Evolutionary conservation across 2,113 vertebrate genomes (phyloP).

Genomic region (Indicator maculatus): DNA sequence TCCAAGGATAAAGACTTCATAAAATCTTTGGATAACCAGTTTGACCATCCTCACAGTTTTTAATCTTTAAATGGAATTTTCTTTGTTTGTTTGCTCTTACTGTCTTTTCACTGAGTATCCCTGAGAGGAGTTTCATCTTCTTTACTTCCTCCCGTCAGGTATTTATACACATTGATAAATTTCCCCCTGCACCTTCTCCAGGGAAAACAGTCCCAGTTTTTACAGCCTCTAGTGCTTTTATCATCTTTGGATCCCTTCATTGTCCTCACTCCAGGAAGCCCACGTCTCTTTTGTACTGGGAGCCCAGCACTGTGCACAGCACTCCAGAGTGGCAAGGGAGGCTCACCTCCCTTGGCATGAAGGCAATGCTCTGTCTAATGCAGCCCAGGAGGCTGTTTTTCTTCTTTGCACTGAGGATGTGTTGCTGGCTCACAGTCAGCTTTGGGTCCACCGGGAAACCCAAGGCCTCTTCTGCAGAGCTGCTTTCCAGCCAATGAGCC

Average conservation of each 20-base stretch:
- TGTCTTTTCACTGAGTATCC: not conserved
- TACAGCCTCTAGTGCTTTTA: not conserved
- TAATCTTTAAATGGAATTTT: not conserved
- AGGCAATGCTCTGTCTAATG: not conserved
- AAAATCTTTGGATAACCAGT: not conserved
- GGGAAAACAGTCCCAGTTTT: not conserved
- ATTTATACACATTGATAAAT: not conserved
- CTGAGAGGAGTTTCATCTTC: not conserved
- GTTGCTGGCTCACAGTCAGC: not conserved
- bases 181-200: not conserved
- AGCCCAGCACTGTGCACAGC: not conserved
- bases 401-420: not conserved
- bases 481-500: not conserved
- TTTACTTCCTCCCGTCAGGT: not conserved
- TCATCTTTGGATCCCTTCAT: not conserved
- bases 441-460: not conserved
- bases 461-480: not conserved
- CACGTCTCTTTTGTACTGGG: not conserved
- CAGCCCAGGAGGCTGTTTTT: not conserved
- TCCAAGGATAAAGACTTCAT: not conserved
- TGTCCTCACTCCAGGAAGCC: not conserved
- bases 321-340: not conserved
- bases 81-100: not conserved
- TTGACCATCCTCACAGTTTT: not conserved
- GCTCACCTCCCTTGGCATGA: rapidly evolving